phyloP scores from a whole-genome alignment of 1,140 invertebrate genomes.

The Drosophila dunni region DNA sequence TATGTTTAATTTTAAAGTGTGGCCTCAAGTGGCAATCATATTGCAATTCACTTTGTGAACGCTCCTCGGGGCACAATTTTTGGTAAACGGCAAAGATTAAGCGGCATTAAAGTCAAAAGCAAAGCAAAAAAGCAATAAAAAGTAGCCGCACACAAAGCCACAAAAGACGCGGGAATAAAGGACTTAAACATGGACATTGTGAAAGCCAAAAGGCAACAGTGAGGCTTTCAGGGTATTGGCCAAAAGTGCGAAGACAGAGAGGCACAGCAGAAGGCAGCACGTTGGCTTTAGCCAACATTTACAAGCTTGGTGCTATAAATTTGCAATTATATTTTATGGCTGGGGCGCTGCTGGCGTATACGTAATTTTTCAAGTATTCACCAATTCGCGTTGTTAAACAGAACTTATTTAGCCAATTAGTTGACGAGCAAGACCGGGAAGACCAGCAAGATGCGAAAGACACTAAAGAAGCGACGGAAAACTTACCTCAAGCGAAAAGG shows the following conservation, averaged over 20 bases:
- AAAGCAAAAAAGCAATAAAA: conserved; percentile 73
- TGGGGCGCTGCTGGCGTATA: conserved; percentile 43
- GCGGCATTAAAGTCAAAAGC: conserved; percentile 72
- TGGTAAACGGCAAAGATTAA: conserved; percentile 79
- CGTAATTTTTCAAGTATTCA: conserved; percentile 49
- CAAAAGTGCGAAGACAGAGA: background rate
- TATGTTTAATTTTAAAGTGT: conserved; percentile 31
- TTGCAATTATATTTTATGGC: conserved; percentile 61
- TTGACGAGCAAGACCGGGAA: conserved; percentile 15
- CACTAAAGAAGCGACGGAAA: background rate
- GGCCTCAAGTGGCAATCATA: conserved; percentile 59
- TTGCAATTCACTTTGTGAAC: conserved; percentile 75
- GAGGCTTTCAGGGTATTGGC: background rate
- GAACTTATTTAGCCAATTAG: conserved; percentile 74
- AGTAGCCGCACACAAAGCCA: conserved; percentile 71
- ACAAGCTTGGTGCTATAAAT: conserved; percentile 63
- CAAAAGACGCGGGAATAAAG: conserved; percentile 54
- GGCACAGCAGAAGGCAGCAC: conserved; percentile 25
- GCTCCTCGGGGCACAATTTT: conserved; percentile 75
- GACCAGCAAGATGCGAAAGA: conserved; percentile 22
- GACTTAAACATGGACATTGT: conserved; percentile 57
- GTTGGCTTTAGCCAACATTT: conserved; percentile 38
- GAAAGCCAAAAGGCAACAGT: conserved; percentile 31
- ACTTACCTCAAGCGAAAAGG: conserved; percentile 7
- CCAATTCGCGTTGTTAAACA: conserved; percentile 48